Conservation (phyloP, 92 coral and sea anemone genomes). For the Porites divaricata region DNA sequence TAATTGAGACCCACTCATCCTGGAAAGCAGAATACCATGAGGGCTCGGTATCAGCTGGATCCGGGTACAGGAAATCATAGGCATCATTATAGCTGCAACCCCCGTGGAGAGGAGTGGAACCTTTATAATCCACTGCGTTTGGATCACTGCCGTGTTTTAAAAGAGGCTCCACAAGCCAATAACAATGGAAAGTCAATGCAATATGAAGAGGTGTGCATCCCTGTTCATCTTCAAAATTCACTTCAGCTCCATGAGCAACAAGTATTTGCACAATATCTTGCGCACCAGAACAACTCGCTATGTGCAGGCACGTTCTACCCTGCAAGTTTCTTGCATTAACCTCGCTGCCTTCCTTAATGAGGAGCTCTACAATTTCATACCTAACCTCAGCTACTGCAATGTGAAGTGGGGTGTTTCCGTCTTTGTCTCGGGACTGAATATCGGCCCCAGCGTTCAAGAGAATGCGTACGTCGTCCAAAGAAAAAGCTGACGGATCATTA, state of each 20-base stretch:
- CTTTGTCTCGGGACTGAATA: too few species aligned
- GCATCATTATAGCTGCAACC: constrained; percentile 1
- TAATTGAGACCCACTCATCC: neutral
- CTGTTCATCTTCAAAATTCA: constrained; percentile 27
- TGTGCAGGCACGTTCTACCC: neutral
- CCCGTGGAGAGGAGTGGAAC: constrained; percentile 7
- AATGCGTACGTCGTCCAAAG: neutral
- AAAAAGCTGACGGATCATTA: neutral
- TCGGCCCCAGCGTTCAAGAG: too few species aligned
- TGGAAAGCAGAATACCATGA: too few species aligned
- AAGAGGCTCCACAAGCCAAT: too few species aligned
- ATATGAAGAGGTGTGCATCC: constrained; percentile 24
- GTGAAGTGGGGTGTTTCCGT: too few species aligned
- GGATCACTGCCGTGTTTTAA: too few species aligned
- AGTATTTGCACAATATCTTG: neutral
- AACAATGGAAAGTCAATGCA: neutral
- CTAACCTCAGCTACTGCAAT: neutral
- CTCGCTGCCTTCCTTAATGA: neutral
- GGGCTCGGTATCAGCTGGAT: too few species aligned
- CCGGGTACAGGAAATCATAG: too few species aligned
- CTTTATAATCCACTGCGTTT: too few species aligned
- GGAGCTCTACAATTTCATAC: neutral
- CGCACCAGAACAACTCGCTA: neutral
- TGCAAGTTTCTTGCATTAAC: neutral
- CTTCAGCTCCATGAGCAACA: constrained; percentile 2